Evolutionary conservation across 2,888 invertebrate species (phyloP), one percentile per base, ranked within the genome.

Genomic region (Nemoura dubitans): DNA sequence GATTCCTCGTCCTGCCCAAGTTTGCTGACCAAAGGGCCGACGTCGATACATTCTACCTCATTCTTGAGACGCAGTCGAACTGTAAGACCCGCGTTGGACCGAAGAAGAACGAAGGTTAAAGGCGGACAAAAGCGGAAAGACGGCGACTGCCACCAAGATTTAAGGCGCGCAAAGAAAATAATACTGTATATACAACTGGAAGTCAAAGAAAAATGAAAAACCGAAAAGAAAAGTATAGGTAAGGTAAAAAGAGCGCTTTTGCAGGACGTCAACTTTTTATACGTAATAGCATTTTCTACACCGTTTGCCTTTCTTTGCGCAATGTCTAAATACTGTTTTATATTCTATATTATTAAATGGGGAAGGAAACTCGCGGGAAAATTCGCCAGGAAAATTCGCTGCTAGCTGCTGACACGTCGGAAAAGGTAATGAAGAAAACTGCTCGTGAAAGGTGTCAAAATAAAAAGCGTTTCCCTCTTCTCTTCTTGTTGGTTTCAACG

Each of bases 391-490:
- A 36, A 36, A 36, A 36, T 36, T 36, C 59, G 21, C 21, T 14
- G 59, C 21, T 21, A 3, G 59, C 59, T 59, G 59, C 59, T 59
- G 59, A 59, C 59, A 14, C 59, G 1, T 59, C 21, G 21, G 59
- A 59, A 59, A 59, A 59, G 59, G 59, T 59, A 59, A 59, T 59
- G 59, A 59, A 59, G 59, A 59, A 59, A 59, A 59, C 59, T 59
- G 59, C 59, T 7, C 59, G 14, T 59, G 59, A 59, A 59, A 59
- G 59, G 59, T 59, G 59, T 59, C 59, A 59, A 59, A 59, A 59
- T 59, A 59, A 59, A 21, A 21, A 59, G 10, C 59, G 59, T 59
- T 16, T 59, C 59, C 59, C 59, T 59, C 16, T 59, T 59, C 21
- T 7, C 59, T 59, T 59, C 59, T 3, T 10, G 3, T 59, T 14